These are phyloP conservation scores for Neodontobutis hainanensis DNA, from an alignment of 2,113 vertebrate genomes.

Conservation along the genomic window DNA sequence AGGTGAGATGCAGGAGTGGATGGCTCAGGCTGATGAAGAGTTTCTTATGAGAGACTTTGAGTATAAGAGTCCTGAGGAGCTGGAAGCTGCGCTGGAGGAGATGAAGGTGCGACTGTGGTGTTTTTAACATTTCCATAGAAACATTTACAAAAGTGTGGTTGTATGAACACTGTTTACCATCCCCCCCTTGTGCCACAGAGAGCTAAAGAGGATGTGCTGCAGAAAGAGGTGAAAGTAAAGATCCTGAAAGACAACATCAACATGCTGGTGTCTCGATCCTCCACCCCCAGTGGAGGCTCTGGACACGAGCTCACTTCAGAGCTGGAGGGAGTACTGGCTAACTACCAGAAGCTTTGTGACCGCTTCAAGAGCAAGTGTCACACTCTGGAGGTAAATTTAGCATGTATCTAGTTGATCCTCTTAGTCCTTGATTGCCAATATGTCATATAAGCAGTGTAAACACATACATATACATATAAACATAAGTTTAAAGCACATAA, in stretches of 20 bases:
- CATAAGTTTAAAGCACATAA: no score
- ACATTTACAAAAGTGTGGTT: no score
- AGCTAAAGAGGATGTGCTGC: slow-evolving; percentile 95
- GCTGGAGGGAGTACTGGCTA: slow-evolving; percentile 86
- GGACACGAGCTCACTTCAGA: slow-evolving; percentile 85
- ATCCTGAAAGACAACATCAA: slow-evolving; percentile 97
- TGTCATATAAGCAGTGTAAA: background rate
- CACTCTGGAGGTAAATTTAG: slow-evolving; percentile 87
- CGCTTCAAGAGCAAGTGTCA: slow-evolving; percentile 95
- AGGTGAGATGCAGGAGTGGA: slow-evolving; percentile 98
- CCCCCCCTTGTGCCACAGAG: slow-evolving; percentile 75
- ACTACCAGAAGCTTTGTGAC: slow-evolving; percentile 94
- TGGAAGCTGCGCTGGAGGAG: slow-evolving; percentile 90
- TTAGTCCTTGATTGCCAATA: background rate
- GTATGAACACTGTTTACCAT: background rate
- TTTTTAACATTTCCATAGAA: no score
- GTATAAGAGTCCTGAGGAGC: slow-evolving; percentile 94
- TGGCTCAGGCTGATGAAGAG: slow-evolving; percentile 94
- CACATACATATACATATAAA: background rate
- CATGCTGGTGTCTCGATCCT: slow-evolving; percentile 80
- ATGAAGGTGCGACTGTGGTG: slow-evolving; percentile 87
- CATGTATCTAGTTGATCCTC: background rate
- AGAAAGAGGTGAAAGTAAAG: slow-evolving; percentile 98
- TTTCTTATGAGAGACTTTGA: slow-evolving; percentile 97
- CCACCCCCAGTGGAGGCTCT: slow-evolving; percentile 75